Evolutionary conservation across 2,113 vertebrate genomes (phyloP).

Genomic region (Lamprotornis superbus): DNA sequence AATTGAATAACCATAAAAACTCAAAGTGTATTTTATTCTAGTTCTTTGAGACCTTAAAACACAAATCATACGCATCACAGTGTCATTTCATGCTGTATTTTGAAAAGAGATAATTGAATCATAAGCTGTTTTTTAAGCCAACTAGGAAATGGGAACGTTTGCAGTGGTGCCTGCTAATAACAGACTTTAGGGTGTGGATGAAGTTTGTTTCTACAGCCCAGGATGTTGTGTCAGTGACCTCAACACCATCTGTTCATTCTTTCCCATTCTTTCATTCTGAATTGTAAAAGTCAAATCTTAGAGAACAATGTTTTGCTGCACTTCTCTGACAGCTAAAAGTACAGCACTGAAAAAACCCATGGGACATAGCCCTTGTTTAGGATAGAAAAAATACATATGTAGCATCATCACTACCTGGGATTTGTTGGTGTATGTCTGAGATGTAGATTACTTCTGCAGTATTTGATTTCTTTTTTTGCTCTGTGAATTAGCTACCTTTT

Average conservation of each 20-base stretch:
- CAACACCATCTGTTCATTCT: not conserved
- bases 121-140: not conserved
- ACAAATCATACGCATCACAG: not conserved
- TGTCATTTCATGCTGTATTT: not conserved
- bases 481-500: not conserved
- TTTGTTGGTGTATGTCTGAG: not conserved
- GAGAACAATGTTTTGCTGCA: not conserved
- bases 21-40: not conserved
- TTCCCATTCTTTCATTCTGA: not conserved
- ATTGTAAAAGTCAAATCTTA: not conserved
- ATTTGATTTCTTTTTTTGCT: not conserved
- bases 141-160: not conserved
- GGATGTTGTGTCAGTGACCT: not conserved
- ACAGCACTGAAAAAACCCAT: not conserved
- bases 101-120: not conserved
- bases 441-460: not conserved
- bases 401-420: not conserved
- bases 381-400: not conserved
- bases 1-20: not conserved
- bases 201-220: not conserved
- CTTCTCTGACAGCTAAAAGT: not conserved
- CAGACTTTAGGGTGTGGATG: not conserved
- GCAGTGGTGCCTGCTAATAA: not conserved
- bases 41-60: not conserved
- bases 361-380: not conserved